These are phyloP conservation scores for Dunckerocampus dactyliophorus DNA, from an alignment of 2,113 vertebrate species.

Conservation along the genomic window DNA sequence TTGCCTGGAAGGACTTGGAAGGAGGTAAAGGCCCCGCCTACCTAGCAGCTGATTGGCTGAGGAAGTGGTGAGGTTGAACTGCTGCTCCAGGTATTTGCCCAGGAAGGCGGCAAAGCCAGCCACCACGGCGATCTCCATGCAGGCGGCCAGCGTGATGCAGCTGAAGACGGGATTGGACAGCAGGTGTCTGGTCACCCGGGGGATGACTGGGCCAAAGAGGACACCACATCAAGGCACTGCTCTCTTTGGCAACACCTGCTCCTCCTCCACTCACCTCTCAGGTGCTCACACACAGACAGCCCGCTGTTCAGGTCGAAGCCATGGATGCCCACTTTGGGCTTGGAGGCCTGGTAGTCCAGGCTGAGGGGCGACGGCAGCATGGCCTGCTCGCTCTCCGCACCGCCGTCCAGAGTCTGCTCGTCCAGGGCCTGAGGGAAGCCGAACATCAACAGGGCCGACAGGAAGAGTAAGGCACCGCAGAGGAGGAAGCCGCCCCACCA, in stretches of 20 bases:
- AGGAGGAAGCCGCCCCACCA: slow-evolving; percentile 75
- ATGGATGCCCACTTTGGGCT: slow-evolving; percentile 43
- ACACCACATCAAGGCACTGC: too few species aligned
- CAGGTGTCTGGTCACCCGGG: slow-evolving; percentile 70
- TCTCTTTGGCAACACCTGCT: too few species aligned
- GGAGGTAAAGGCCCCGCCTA: slow-evolving; percentile 27
- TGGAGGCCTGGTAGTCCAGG: slow-evolving; percentile 55
- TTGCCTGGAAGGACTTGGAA: too few species aligned
- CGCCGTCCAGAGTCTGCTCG: slow-evolving; percentile 52
- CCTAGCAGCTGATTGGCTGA: slow-evolving; percentile 77
- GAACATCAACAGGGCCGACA: slow-evolving; percentile 70
- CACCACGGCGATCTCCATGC: slow-evolving; percentile 75
- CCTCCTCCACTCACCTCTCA: slow-evolving; percentile 48
- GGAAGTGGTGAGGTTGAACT: slow-evolving; percentile 76
- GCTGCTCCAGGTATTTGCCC: slow-evolving; percentile 75
- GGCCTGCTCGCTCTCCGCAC: slow-evolving; percentile 68
- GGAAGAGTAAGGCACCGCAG: slow-evolving; percentile 71
- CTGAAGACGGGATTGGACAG: slow-evolving; percentile 75
- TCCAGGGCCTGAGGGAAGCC: slow-evolving; percentile 63
- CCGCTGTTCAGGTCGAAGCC: slow-evolving; percentile 62
- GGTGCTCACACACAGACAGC: slow-evolving; percentile 66
- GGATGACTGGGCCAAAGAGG: slow-evolving; percentile 57
- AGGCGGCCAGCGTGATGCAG: slow-evolving; percentile 73
- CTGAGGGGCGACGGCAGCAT: slow-evolving; percentile 64
- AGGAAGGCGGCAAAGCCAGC: slow-evolving; percentile 74